Percentiles rank a stretch among this genome's conserved stretches.
phyloP scores from a whole-genome alignment of 2,797 vertebrate genomes.

The Aeoliscus strigatus region DNA sequence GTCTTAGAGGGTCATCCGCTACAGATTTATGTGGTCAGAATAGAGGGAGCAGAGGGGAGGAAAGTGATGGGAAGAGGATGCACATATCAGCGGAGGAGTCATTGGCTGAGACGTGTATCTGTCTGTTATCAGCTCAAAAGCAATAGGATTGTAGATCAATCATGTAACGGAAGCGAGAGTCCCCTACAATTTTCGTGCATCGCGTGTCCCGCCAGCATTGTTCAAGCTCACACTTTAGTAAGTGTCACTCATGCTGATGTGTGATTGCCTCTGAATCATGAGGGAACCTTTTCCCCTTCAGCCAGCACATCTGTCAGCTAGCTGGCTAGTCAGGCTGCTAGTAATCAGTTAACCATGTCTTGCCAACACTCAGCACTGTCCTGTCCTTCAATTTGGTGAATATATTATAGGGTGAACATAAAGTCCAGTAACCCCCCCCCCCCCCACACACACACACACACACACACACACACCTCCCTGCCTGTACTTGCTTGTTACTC shows the following conservation, averaged over 20 bases:
- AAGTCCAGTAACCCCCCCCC: no score
- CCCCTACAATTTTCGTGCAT: slow-evolving; percentile 9
- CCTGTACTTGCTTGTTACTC: slow-evolving; percentile 5
- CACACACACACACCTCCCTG: no score
- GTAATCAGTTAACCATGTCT: slow-evolving; percentile 5
- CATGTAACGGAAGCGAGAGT: slow-evolving; percentile 30
- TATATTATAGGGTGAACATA: not conserved
- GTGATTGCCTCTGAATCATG: slow-evolving; percentile 7
- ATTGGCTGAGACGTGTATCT: slow-evolving; percentile 41
- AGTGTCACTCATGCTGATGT: slow-evolving; percentile 12
- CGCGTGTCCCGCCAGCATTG: slow-evolving; percentile 7
- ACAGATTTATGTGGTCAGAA: slow-evolving; percentile 53
- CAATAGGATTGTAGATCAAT: slow-evolving; percentile 35
- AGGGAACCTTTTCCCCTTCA: no score
- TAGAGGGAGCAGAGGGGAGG: slow-evolving; percentile 21
- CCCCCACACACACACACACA: no score
- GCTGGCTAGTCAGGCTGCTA: slow-evolving; percentile 2
- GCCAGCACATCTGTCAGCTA: slow-evolving; percentile 2
- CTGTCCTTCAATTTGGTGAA: slow-evolving; percentile 4
- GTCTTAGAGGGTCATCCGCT: slow-evolving; percentile 51
- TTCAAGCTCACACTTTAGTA: slow-evolving; percentile 10
- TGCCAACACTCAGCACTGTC: slow-evolving; percentile 1
- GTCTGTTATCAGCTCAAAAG: slow-evolving; percentile 39
- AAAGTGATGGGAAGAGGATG: slow-evolving; percentile 29
- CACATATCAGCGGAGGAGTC: slow-evolving; percentile 14